Conservation (phyloP, 2,113 vertebrate species). For the Heterotilapia buettikoferi region DNA sequence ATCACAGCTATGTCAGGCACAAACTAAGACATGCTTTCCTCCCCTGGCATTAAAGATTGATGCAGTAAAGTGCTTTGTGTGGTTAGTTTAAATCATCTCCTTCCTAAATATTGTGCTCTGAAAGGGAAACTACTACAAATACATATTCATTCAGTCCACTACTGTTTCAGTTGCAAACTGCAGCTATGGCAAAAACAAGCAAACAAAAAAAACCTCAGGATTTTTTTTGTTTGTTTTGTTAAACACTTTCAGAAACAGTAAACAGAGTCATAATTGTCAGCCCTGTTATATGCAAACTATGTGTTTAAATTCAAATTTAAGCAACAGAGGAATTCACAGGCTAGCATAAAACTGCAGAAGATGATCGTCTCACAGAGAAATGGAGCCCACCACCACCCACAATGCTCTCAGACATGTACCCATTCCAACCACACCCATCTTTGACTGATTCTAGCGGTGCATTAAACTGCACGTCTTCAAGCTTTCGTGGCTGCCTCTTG, state of each 20-base stretch:
- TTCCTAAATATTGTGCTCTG: not conserved
- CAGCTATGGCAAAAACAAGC: not conserved
- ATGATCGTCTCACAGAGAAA: not conserved
- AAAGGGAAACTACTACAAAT: not conserved
- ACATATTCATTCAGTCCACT: not conserved
- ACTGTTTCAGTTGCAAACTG: not conserved
- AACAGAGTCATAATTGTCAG: not conserved
- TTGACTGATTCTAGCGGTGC: not conserved
- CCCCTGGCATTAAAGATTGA: not conserved
- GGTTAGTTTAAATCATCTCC: not conserved
- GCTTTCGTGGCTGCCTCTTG: not conserved
- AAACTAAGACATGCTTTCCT: not conserved
- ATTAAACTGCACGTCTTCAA: not conserved
- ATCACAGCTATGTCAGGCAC: not conserved
- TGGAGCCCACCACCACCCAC: not conserved
- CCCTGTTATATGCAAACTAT: not conserved
- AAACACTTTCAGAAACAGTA: not conserved
- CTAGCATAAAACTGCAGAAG: not conserved
- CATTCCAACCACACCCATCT: not conserved
- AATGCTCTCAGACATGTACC: not conserved
- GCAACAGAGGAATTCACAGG: not conserved
- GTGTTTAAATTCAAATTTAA: not conserved
- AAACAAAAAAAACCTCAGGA: not conserved
- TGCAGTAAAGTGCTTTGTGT: not conserved
- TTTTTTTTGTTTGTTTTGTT: not conserved